phyloP scores from a whole-genome alignment of 2,888 invertebrate genomes.

The Dasysyrphus albostriatus region DNA sequence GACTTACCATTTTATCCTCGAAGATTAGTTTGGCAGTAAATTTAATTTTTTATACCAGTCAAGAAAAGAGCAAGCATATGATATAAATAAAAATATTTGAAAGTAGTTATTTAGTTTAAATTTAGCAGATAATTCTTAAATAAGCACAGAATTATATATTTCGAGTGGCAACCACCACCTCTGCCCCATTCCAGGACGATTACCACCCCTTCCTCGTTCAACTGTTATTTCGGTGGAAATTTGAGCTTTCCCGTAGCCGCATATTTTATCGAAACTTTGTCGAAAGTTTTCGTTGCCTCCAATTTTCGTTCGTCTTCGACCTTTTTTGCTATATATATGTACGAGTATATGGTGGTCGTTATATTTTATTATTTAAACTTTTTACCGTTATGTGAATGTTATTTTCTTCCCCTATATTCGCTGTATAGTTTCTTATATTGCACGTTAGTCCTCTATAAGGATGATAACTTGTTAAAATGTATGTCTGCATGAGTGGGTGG shows the following conservation, averaged over 20 bases:
- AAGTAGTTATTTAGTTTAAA: too few species aligned
- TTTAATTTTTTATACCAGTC: too few species aligned
- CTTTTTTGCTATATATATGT: constrained; percentile 35
- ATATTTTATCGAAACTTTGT: constrained; percentile 74
- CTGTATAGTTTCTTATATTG: constrained; percentile 46
- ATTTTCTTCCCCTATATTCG: constrained; percentile 17
- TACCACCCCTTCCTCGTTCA: not conserved
- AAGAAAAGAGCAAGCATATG: too few species aligned
- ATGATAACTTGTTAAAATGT: constrained; percentile 35
- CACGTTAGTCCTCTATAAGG: constrained; percentile 28
- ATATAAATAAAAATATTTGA: too few species aligned
- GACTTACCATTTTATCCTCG: too few species aligned
- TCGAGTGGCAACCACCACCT: too few species aligned
- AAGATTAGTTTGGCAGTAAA: too few species aligned
- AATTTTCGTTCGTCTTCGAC: constrained; percentile 33
- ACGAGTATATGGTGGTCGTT: constrained; percentile 60
- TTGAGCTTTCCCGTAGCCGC: constrained; percentile 45
- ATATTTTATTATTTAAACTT: constrained; percentile 77
- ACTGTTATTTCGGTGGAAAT: not conserved
- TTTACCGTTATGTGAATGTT: constrained; percentile 61
- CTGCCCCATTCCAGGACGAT: too few species aligned
- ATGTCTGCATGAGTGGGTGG: not conserved
- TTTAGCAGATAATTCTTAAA: too few species aligned
- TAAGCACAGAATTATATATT: too few species aligned
- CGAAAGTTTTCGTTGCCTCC: constrained; percentile 58